Evolutionary conservation across 1,140 invertebrate genomes (phyloP).

Genomic region (Sarcophaga peregrina): DNA sequence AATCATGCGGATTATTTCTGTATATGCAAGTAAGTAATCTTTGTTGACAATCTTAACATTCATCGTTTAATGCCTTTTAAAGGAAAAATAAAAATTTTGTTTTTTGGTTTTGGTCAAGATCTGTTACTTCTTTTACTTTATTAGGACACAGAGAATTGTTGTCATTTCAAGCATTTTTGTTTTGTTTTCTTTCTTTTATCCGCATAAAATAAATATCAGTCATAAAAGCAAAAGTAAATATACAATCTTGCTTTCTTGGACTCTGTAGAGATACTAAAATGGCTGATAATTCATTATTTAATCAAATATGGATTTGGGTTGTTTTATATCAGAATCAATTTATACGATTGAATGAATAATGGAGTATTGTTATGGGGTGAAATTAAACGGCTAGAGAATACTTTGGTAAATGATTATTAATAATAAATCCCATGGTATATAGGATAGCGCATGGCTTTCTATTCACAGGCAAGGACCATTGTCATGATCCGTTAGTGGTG

Average conservation of each 20-base stretch:
- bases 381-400: too few species aligned
- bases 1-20: constrained; percentile 37
- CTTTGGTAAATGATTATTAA: too few species aligned
- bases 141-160: too few species aligned
- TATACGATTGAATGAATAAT: too few species aligned
- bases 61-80: constrained; percentile 23
- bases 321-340: too few species aligned
- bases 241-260: neutral
- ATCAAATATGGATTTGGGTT: neutral
- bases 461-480: too few species aligned
- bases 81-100: neutral
- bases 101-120: constrained; percentile 34
- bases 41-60: constrained; percentile 18
- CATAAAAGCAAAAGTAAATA: constrained; percentile 3
- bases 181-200: neutral
- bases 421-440: too few species aligned
- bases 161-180: too few species aligned
- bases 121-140: constrained; percentile 7
- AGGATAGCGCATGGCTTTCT: too few species aligned
- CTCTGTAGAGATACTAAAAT: neutral
- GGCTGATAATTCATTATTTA: neutral
- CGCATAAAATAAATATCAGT: neutral
- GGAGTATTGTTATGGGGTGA: too few species aligned
- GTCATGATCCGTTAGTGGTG: too few species aligned
- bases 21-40: constrained; percentile 10